Conservation (phyloP, 2,888 invertebrate species). For the Leptura quadrifasciata region DNA sequence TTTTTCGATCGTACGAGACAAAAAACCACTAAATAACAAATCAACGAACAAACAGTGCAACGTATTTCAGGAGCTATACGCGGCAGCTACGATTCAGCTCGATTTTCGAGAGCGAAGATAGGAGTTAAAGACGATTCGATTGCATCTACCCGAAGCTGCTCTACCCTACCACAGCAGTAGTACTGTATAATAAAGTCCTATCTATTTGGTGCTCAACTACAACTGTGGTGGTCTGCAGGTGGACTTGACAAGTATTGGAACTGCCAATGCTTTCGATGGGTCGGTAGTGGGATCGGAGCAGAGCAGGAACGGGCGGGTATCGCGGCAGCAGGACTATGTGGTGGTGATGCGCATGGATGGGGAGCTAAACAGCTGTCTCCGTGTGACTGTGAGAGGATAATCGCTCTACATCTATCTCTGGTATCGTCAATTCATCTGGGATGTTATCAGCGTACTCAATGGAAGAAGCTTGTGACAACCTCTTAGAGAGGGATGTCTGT, state of each 20-base stretch:
- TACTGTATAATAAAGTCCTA: conserved; percentile 43
- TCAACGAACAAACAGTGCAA: conserved; percentile 68
- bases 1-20: conserved; percentile 47
- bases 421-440: conserved; percentile 91
- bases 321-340: conserved; percentile 53
- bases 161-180: conserved; percentile 49
- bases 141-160: conserved; percentile 46
- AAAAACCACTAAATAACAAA: conserved; percentile 69
- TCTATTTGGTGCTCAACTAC: conserved; percentile 47
- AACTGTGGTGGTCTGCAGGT: conserved; percentile 37
- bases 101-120: conserved; percentile 37
- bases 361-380: conserved; percentile 91
- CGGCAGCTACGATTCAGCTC: conserved; percentile 32
- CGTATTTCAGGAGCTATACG: conserved; percentile 46
- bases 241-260: conserved; percentile 41
- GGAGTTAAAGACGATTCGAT: conserved; percentile 52
- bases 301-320: conserved; percentile 59
- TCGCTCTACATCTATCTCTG: conserved; percentile 94
- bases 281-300: conserved; percentile 52
- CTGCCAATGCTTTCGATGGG: conserved; percentile 42
- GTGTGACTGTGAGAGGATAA: conserved; percentile 95
- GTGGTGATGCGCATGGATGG: conserved; percentile 59
- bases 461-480: conserved; percentile 93
- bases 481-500: conserved; percentile 94
- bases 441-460: conserved; percentile 94